Base-by-base conservation (phyloP, 2,797 vertebrate species). In the Cossypha caffra region DNA sequence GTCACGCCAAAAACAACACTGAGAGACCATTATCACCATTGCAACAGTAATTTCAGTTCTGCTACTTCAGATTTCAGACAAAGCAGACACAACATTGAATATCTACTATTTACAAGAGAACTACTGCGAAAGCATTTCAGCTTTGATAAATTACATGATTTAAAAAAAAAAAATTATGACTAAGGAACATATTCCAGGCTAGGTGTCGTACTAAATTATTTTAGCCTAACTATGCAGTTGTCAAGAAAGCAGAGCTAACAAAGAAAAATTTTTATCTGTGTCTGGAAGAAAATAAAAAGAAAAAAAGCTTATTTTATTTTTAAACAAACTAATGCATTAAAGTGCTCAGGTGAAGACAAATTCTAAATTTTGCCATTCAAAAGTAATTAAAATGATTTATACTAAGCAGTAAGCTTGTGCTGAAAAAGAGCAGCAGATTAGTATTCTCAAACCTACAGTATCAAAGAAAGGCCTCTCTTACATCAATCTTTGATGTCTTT, bases 401-500 rank as follows among this genome's bases (percentile, higher is more conserved):
- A 88, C 9, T 75, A 78, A 81, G 42, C 9, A 6, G 2, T 63
- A 76, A 59, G 40, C 38, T 77, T 74, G 16, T 57, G 43, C 48
- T 66, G 55, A 45, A 78, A 77, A 87, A 83, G 63, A 83, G 10
- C 24, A 78, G n/a, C 16, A 66, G 40, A 83, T 29, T 26, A 75
- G 35, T 52, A 42, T 40, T 61, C 26, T 73, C 33, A 78, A 85
- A 80, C 20, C 48, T 76, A 75, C 6, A 54, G 13, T 31, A 73
- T 52, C 84, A 86, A 86, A 74, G 48, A 45, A 83, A 93, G 87
- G 61, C 84, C 55, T 42, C 47, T 62, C 99, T 99, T 98, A 99
- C 99, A 57, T 99, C 99, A 59, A 99, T 99, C 98, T 99, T 99
- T 77, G 99, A 99, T 26, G 99, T 99, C 98, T 99, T 99, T 98